Base-by-base conservation (phyloP, 2,888 invertebrate species). In the Synanthedon vespiformis region DNA sequence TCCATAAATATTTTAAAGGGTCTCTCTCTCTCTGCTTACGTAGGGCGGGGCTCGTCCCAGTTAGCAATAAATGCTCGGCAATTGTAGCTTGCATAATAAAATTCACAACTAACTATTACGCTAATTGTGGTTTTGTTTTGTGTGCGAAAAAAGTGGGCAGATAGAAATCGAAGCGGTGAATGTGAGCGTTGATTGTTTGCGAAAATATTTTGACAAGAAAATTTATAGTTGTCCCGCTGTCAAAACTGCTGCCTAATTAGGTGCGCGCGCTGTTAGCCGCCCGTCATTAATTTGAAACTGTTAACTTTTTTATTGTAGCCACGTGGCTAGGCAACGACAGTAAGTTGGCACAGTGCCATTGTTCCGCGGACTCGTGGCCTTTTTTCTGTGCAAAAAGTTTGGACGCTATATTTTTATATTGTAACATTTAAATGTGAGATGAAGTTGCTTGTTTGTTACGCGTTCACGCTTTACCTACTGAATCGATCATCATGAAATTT, bases 51-150 rank as follows among this genome's bases (percentile, higher is more conserved):
- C 50, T 53, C 49, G 55, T 54, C 58, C 13, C 11, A 44, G 44
- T 44, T 44, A 44, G 60, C 61, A 64, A 65, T 59, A 55, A 53
- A 62, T 59, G 41, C 50, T 54, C 56, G 44, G 54, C 54, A 59
- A 56, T 61, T 53, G 22, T 50, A 4, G 34, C 34, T 48, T 48
- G 48, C 16, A 63, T 60, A 62, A 76, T 70, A 57, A 57, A 60
- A 61, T 57, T 63, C 63, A 63, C 64, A 79, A 77, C 68, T 74
- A 77, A 70, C 77, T 70, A 77, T 83, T 86, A 86, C 80, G 86
- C 86, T 86, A 87, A 87, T 87, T 87, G 87, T 86, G 87, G 87
- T 87, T 86, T 80, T 79, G 78, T 81, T 84, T 86, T 83, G 83
- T 85, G 81, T 65, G 60, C 59, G 57, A 61, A 69, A 34, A 34